These are phyloP conservation scores for Magallana nippona DNA, from an alignment of 2,888 invertebrate genomes.

Conservation along the genomic window DNA sequence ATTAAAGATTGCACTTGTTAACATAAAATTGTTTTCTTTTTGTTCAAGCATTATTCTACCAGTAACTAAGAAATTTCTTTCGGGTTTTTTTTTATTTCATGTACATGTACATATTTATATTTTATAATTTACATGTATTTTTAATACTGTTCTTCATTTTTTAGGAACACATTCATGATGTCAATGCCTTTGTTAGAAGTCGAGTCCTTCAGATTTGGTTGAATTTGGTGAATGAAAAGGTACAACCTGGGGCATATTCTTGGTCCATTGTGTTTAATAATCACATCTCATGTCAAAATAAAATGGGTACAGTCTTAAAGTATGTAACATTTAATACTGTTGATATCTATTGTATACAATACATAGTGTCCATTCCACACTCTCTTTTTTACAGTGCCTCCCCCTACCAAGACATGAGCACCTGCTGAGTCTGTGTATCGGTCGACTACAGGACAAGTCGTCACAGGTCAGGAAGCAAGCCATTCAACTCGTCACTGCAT, in stretches of 20 bases:
- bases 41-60: no score
- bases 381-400: constrained; percentile 79
- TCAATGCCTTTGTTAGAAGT: constrained; percentile 91
- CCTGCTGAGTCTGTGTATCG: constrained; percentile 85
- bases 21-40: no score
- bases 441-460: constrained; percentile 90
- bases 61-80: no score
- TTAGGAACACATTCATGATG: constrained; percentile 89
- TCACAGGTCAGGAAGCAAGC: constrained; percentile 92
- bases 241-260: constrained; percentile 80
- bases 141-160: constrained; percentile 49
- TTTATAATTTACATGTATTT: background rate
- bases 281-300: no score
- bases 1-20: no score
- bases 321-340: no score
- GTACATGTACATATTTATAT: no score
- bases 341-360: background rate
- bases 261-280: no score
- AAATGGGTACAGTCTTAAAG: no score
- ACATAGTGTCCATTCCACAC: background rate
- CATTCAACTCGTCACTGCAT: constrained; percentile 87
- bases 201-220: constrained; percentile 92
- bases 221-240: constrained; percentile 88
- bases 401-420: constrained; percentile 87
- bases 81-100: no score